Evolutionary conservation across 2,797 vertebrate species (phyloP).

Genomic region (Chlorospingus flavigularis): DNA sequence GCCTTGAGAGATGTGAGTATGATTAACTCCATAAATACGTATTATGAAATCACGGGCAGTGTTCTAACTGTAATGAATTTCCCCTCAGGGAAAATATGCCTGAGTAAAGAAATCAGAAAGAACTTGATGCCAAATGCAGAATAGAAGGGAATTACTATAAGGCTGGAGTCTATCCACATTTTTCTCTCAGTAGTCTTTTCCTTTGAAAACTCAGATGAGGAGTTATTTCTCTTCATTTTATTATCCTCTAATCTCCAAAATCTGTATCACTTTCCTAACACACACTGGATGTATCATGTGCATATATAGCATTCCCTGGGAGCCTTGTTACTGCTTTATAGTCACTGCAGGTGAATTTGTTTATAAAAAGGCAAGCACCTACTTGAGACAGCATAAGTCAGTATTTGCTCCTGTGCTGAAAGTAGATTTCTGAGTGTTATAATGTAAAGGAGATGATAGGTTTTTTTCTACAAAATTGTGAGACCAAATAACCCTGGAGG

Average conservation of each 20-base stretch:
- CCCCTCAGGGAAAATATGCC: constrained; percentile 10
- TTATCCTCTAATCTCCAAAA: neutral
- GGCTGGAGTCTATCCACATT: neutral
- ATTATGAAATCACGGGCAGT: neutral
- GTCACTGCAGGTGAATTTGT: constrained; percentile 6
- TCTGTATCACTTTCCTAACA: neutral
- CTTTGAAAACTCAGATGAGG: neutral
- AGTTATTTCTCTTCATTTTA: neutral
- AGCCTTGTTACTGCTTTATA: neutral
- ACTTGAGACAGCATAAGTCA: neutral
- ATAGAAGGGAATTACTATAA: neutral
- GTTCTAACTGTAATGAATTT: constrained; percentile 18
- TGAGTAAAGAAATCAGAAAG: neutral
- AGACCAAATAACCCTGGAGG: neutral
- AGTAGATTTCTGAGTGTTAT: neutral
- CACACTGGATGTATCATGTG: neutral
- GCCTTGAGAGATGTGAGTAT: neutral
- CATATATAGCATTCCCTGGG: neutral
- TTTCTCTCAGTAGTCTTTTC: neutral
- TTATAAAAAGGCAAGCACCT: constrained; percentile 6
- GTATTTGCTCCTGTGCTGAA: neutral
- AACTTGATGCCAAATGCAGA: neutral
- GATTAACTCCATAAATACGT: constrained; percentile 20
- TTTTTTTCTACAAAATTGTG: neutral
- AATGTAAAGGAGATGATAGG: neutral